phyloP scores from a whole-genome alignment of 2,113 vertebrate genomes.

The Hypanus sabinus region DNA sequence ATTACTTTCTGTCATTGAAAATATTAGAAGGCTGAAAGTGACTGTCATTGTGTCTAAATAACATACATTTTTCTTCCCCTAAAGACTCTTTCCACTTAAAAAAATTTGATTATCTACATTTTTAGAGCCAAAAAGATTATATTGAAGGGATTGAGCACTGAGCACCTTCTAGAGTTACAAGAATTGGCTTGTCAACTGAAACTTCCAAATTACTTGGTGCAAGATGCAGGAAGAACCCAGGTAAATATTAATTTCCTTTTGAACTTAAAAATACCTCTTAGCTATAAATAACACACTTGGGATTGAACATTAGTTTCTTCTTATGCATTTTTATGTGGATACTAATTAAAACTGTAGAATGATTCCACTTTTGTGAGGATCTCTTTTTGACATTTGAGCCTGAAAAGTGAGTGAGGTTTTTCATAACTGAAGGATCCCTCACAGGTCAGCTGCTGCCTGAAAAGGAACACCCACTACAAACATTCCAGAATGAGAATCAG shows the following conservation, averaged over 20 bases:
- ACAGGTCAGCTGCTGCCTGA: background rate
- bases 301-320: background rate
- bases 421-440: no score
- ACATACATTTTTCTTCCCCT: background rate
- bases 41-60: background rate
- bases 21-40: background rate
- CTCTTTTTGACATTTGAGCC: background rate
- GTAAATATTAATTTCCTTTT: constrained; percentile 45
- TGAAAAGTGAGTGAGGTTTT: background rate
- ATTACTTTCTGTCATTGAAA: background rate
- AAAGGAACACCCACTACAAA: background rate
- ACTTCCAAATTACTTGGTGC: constrained; percentile 67
- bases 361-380: background rate
- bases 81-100: background rate
- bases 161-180: constrained; percentile 68
- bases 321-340: background rate
- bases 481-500: background rate
- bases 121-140: constrained; percentile 70
- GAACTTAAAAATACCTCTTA: background rate
- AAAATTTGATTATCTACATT: background rate
- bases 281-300: background rate
- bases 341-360: background rate
- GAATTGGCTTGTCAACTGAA: constrained; percentile 67
- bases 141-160: constrained; percentile 63
- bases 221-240: constrained; percentile 71